Percentiles rank a stretch among this genome's conserved stretches.
Evolutionary conservation across 1,140 invertebrate species (phyloP).

Genomic region (Nebria ingens): DNA sequence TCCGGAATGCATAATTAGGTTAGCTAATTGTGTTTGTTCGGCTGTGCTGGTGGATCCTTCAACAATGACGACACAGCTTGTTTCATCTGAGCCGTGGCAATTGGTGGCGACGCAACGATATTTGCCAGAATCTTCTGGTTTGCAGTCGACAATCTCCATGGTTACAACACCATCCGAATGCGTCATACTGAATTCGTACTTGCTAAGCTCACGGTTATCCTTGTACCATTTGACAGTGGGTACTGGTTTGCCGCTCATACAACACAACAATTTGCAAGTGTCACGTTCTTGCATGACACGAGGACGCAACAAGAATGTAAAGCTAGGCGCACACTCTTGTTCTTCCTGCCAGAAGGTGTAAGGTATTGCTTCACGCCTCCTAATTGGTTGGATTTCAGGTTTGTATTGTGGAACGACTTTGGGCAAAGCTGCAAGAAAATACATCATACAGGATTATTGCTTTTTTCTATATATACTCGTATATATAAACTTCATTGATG

Average conservation of each 20-base stretch:
- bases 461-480: background rate
- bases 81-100: slow-evolving; percentile 86
- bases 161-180: slow-evolving; percentile 89
- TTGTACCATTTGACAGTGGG: slow-evolving; percentile 91
- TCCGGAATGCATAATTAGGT: slow-evolving; percentile 79
- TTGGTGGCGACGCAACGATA: slow-evolving; percentile 92
- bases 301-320: slow-evolving; percentile 94
- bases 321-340: slow-evolving; percentile 80
- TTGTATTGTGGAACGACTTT: slow-evolving; percentile 69
- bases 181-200: slow-evolving; percentile 82
- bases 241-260: slow-evolving; percentile 84
- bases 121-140: slow-evolving; percentile 89
- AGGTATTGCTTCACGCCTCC: slow-evolving; percentile 67
- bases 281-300: slow-evolving; percentile 93
- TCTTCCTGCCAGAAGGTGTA: slow-evolving; percentile 84
- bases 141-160: slow-evolving; percentile 91
- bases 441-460: slow-evolving; percentile 11
- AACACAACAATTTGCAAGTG: slow-evolving; percentile 95
- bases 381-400: slow-evolving; percentile 57
- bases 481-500: background rate
- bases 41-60: slow-evolving; percentile 78
- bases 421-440: slow-evolving; percentile 54
- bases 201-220: slow-evolving; percentile 80
- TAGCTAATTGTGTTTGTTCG: slow-evolving; percentile 69
- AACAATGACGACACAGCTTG: slow-evolving; percentile 90